These are phyloP conservation scores for Tetrao urogallus DNA, from an alignment of 2,113 vertebrate species.

Conservation along the genomic window DNA sequence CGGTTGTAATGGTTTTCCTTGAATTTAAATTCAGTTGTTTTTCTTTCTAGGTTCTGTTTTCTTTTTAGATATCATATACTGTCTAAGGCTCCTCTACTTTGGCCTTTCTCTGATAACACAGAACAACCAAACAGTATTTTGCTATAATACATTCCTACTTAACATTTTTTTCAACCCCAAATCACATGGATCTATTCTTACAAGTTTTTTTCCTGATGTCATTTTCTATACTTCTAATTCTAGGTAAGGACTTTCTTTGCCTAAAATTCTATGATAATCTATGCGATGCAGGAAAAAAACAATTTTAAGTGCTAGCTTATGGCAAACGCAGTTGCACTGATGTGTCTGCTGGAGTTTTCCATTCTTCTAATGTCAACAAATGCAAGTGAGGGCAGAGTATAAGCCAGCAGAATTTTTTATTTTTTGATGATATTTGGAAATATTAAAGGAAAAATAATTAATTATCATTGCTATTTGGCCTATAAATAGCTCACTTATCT, in stretches of 20 bases:
- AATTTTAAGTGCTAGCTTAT: neutral
- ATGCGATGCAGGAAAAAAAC: neutral
- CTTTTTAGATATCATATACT: neutral
- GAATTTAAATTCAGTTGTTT: neutral
- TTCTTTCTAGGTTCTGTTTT: neutral
- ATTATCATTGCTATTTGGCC: neutral
- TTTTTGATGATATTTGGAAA: neutral
- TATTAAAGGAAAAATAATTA: neutral
- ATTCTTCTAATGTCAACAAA: neutral
- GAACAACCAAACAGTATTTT: neutral
- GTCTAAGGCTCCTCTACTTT: neutral
- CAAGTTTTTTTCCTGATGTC: neutral
- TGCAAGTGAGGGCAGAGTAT: neutral
- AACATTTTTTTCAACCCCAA: neutral
- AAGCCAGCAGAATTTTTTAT: fast-evolving
- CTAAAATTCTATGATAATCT: neutral
- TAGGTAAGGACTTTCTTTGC: neutral
- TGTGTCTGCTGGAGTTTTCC: neutral
- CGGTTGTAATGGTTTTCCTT: neutral
- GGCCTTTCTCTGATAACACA: neutral
- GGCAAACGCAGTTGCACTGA: neutral
- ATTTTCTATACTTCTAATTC: neutral
- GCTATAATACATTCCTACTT: neutral
- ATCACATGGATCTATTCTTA: neutral
- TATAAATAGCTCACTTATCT: neutral